Base-by-base conservation (phyloP, 2,888 invertebrate species). In the Drosophila ezoana region DNA sequence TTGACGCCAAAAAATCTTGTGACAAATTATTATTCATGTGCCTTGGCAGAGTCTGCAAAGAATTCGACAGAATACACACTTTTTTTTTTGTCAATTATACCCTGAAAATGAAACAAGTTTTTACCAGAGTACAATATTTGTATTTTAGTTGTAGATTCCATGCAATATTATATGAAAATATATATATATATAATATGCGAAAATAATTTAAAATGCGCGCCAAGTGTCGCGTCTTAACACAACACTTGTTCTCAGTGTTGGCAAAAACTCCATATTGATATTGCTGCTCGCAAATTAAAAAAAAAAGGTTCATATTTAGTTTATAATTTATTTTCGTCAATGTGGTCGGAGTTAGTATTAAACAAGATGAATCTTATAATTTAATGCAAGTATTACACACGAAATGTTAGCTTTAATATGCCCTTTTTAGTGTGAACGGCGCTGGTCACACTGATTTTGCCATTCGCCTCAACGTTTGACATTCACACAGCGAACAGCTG, bases 401-500 rank as follows among this genome's bases (percentile, higher is more conserved):
- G 0, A 32, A 44, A 20, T 6, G 3, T 35, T 4, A 32, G 11
- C 14, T 60, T 10, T 37, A 44, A 38, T 35, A 16, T 28, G 28
- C 5, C 14, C 3, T 10, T 28, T 14, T 35, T 9, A 13, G 5
- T 23, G 18, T 20, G 6, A 28, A 8, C 9, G 2, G 1, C 16
- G n/a, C 1, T 35, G 76, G 74, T 47, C 72, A 75, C 67, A 67
- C 62, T 63, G 16, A 0, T 41, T 14, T n/a, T 53, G 54, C 44
- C 32, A 71, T 75, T 74, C 76, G 43, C 75, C 51, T 51, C 43
- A 28, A 35, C 11, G 37, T 59, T 68, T 62, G 61, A 0, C 56
- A 61, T 74, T 73, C 73, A 64, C 56, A 57, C 38, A 10, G 35
- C n/a, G 14, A 38, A 43, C 75, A 76, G 76, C 76, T 75, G 76